Conservation (phyloP, 1,140 invertebrate genomes). For the Paramacrobiotus metropolitanus region DNA sequence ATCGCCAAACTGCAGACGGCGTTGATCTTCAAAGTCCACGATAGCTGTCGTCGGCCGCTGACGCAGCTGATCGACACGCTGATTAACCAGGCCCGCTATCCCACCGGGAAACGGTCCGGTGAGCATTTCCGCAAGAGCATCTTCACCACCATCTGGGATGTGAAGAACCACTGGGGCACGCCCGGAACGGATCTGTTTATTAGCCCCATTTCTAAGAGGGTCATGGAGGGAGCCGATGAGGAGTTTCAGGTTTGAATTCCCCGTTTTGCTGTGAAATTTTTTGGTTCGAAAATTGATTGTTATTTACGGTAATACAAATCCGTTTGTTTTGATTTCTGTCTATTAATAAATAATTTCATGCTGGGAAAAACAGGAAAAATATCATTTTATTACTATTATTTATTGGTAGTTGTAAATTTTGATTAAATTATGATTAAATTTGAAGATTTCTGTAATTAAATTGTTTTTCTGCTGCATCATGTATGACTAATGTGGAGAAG, state of each 20-base stretch:
- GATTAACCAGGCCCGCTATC: neutral
- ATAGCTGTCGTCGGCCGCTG: neutral
- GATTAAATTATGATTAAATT: too few relatives aligned
- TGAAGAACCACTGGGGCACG: neutral
- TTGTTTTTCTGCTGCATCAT: too few relatives aligned
- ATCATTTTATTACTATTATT: neutral
- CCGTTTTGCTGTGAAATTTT: too few relatives aligned
- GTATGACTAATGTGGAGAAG: too few relatives aligned
- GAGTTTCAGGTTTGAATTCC: neutral
- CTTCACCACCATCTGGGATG: neutral
- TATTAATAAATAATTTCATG: neutral
- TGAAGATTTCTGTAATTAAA: too few relatives aligned
- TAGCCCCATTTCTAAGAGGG: neutral
- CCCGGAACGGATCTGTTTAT: neutral
- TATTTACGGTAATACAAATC: neutral
- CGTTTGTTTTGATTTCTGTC: too few relatives aligned
- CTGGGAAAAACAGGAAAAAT: neutral
- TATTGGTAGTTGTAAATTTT: too few relatives aligned
- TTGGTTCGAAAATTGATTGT: too few relatives aligned
- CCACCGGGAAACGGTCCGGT: neutral
- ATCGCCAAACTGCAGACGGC: neutral
- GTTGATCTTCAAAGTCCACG: neutral
- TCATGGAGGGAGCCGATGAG: neutral
- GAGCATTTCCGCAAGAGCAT: neutral
- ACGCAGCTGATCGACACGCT: neutral